Base-by-base conservation (phyloP, 1,140 invertebrate species). In the Sitobion miscanthi region DNA sequence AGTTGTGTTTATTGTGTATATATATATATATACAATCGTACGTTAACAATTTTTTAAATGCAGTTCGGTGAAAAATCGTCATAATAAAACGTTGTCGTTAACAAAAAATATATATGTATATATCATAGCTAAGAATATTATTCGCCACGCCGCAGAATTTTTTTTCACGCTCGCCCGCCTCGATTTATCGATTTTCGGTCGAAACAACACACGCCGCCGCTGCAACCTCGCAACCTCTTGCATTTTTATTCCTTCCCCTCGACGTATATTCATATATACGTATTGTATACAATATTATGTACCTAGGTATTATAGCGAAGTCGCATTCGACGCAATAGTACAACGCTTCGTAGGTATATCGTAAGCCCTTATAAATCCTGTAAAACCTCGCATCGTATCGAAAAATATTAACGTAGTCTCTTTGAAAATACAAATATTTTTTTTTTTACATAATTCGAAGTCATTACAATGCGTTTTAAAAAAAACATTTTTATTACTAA, bases 171-270 rank as follows among this genome's bases (percentile, higher is more conserved):
- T 4, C 62, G 62, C 30, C 62, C 14, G n/a, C n/a, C n/a, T 4
- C n/a, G 62, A 77, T 77, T 77, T 77, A 77, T 77, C 62, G 62
- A 77, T 77, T 77, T 77, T 77, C 62, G n/a, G 30, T 69, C 30
- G 62, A 77, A 77, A 77, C 62, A 77, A n/a, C 62, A 77, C 62
- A n/a, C 62, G 62, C 62, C n/a, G 14, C 62, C 62, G 14, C n/a
- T 77, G 30, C 62, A 77, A 77, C 62, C 62, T 77, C 62, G 30
- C n/a, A 77, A 77, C 62, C 62, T 77, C n/a, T 35, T 77, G 14
- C 62, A n/a, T 77, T 77, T 77, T 77, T 77, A 77, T 77, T 77
- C 62, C n/a, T 77, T n/a, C 62, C 62, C 62, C n/a, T 69, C 30
- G 62, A n/a, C 14, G 14, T n/a, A n/a, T 77, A 69, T 69, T n/a